Conservation (phyloP, 2,113 vertebrate genomes). For the Mobula hypostoma region DNA sequence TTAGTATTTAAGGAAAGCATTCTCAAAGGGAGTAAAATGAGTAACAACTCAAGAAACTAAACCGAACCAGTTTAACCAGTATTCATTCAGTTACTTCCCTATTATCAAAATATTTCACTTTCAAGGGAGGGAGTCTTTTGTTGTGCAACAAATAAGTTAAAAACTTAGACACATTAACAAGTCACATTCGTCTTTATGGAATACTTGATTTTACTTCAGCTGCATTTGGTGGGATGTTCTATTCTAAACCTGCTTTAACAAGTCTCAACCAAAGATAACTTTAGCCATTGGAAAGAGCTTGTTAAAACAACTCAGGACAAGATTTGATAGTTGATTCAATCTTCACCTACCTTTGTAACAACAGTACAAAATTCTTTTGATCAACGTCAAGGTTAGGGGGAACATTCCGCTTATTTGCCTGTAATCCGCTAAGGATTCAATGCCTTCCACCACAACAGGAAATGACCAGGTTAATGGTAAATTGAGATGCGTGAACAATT, state of each 20-base stretch:
- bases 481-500: too few relatives aligned
- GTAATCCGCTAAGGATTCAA: too few relatives aligned
- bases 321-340: not conserved
- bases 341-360: not conserved
- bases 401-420: too few relatives aligned
- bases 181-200: not conserved
- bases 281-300: not conserved
- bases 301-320: conserved; percentile 8
- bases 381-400: not conserved
- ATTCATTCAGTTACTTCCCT: not conserved
- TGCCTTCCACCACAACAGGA: too few relatives aligned
- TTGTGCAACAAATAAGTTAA: not conserved
- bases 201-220: not conserved
- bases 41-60: not conserved
- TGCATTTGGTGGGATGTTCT: not conserved
- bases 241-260: not conserved
- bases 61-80: not conserved
- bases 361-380: not conserved
- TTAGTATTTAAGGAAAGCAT: not conserved
- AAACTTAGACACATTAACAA: not conserved
- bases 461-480: too few relatives aligned
- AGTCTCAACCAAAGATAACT: not conserved
- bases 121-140: not conserved
- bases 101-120: not conserved
- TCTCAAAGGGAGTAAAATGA: not conserved